phyloP scores from a whole-genome alignment of 2,888 invertebrate species.

The Zygaena filipendulae region DNA sequence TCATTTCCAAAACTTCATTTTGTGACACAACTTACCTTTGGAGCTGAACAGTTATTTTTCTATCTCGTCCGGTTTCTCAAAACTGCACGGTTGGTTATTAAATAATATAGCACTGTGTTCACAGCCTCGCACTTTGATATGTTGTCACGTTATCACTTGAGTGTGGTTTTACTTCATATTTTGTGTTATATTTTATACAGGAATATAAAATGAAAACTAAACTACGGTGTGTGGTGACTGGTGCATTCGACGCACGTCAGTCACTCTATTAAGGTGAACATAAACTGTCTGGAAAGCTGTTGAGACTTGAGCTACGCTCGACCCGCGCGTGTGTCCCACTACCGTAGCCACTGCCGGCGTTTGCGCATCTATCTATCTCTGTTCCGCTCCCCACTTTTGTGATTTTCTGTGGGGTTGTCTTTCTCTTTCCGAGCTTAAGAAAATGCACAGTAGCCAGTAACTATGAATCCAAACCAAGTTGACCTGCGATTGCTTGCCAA shows the following conservation, averaged over 20 bases:
- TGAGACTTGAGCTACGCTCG: conserved; percentile 39
- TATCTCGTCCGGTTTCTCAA: conserved; percentile 38
- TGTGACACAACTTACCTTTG: conserved; percentile 65
- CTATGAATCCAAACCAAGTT: conserved; percentile 44
- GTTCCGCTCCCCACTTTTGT: conserved; percentile 18
- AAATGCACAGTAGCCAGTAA: conserved; percentile 58
- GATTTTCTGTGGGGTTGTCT: conserved; percentile 22
- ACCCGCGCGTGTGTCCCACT: conserved; percentile 40
- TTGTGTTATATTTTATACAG: conserved; percentile 30
- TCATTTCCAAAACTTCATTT: conserved; percentile 27
- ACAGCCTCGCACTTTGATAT: conserved; percentile 33
- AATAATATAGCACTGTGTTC: conserved; percentile 19
- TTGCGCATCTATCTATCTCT: conserved; percentile 40
- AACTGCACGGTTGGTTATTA: conserved; percentile 31
- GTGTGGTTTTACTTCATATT: conserved; percentile 50
- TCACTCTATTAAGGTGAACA: conserved; percentile 51
- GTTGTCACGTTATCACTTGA: conserved; percentile 32
- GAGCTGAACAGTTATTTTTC: conserved; percentile 59
- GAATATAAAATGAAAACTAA: conserved; percentile 30
- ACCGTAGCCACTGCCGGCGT: conserved; percentile 43
- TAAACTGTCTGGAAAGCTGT: conserved; percentile 58
- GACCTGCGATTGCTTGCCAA: no score
- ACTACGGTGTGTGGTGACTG: conserved; percentile 14
- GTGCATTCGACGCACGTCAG: conserved; percentile 35
- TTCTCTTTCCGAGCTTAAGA: conserved; percentile 24